Base-by-base conservation (phyloP, 2,888 invertebrate genomes). In the Brachyptera putata region DNA sequence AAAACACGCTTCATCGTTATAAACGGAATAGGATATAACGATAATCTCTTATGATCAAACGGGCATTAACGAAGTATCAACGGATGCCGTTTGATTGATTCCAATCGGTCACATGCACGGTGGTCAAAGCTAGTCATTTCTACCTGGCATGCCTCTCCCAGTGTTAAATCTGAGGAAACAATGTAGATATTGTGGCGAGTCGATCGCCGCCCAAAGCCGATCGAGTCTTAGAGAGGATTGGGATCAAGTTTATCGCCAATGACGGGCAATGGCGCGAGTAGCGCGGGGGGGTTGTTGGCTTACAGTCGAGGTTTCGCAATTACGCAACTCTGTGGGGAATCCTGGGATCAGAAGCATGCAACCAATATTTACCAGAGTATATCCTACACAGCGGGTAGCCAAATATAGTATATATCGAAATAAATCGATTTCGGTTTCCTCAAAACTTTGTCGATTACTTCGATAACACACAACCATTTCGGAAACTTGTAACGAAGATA, bases 391-490 rank as follows among this genome's bases (percentile, higher is more conserved):
- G 53, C 18, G 34, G 53, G 53, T n/a, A 34, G 53, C 34, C n/a
- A 21, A 18, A 36, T 53, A 36, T 36, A 21, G 36, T 36, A 36
- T 34, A 21, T 43, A 43, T 43, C 43, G 43, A 36, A 53, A 53
- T 53, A 53, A 53, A 53, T 53, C 53, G 34, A 53, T 53, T 21
- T 53, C 53, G 21, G 34, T 34, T 53, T 34, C 34, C 53, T 34
- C 16, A 13, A 34, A 22, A 36, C 21, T 53, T 53, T 36, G 53
- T 9, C 53, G 53, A 53, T 53, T 53, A 34, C 34, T 36, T 16
- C 43, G 18, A 18, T 36, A 13, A 24, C 46, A 46, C 46, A 24
- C 46, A n/a, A 46, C 30, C 7, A 30, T 11, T 5, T 30, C 30
- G 30, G 30, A 30, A 11, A 7, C 30, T n/a, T n/a, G n/a, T n/a